Conservation (phyloP, 2,113 vertebrate species). For the Myotis lucifugus region DNA sequence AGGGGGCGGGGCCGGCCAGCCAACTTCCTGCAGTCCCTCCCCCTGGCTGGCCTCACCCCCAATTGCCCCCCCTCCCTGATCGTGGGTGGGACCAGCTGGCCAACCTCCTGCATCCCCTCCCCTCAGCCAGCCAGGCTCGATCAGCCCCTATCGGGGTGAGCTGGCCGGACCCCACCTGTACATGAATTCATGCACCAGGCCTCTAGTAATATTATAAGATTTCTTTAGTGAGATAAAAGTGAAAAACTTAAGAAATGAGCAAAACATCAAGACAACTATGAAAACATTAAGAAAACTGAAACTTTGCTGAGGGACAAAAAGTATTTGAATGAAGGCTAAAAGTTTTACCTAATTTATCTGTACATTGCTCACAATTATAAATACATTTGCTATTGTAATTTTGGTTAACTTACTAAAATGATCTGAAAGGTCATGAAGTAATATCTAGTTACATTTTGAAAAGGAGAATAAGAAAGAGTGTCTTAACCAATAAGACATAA, state of each 20-base stretch:
- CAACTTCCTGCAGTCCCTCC: too few species aligned
- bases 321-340: not conserved
- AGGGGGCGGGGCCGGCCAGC: too few species aligned
- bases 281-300: not conserved
- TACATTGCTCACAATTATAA: not conserved
- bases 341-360: not conserved
- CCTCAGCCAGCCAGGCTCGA: too few species aligned
- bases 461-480: not conserved
- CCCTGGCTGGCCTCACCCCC: too few species aligned
- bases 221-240: conserved; percentile 13
- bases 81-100: fast-evolving
- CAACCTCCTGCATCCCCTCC: too few species aligned
- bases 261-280: not conserved
- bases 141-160: too few species aligned
- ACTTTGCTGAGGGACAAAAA: conserved; percentile 13
- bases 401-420: conserved; percentile 7
- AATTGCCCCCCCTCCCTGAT: too few species aligned
- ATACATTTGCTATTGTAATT: not conserved
- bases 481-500: not conserved
- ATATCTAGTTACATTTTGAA: not conserved
- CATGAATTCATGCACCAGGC: too few species aligned
- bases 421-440: conserved; percentile 2
- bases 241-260: not conserved
- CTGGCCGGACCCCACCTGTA: too few species aligned
- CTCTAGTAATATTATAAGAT: not conserved